phyloP scores from a whole-genome alignment of 2,797 vertebrate genomes.

The Pantherophis vulpinus region DNA sequence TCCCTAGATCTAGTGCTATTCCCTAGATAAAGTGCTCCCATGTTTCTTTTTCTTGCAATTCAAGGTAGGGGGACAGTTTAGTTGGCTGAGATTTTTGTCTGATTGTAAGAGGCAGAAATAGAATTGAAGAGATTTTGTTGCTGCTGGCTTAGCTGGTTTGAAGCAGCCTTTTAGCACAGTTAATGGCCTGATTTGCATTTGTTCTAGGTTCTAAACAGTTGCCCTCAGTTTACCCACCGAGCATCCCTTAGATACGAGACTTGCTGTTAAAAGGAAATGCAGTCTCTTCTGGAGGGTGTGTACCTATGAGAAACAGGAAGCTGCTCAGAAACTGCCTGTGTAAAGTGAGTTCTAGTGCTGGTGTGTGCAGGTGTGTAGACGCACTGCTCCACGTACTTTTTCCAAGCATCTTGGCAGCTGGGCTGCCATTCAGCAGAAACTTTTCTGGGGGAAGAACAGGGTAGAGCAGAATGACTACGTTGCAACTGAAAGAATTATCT shows the following conservation, averaged over 20 bases:
- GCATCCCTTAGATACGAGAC: conserved; percentile 64
- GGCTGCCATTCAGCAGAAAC: conserved; percentile 25
- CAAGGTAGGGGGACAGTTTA: conserved; percentile 25
- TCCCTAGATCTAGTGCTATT: too few species aligned
- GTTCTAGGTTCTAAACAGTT: conserved; percentile 18
- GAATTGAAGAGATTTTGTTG: neutral
- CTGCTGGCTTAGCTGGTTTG: neutral
- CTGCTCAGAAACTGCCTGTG: conserved; percentile 50
- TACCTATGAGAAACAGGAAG: conserved; percentile 75
- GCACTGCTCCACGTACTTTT: conserved; percentile 38
- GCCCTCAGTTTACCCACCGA: conserved; percentile 20
- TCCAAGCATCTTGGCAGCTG: conserved; percentile 59
- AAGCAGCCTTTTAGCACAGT: neutral
- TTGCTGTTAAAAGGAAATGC: conserved; percentile 64
- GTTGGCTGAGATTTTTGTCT: conserved; percentile 10
- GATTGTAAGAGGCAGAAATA: neutral
- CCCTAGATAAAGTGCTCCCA: conserved; percentile 21
- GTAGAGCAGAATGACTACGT: conserved; percentile 79
- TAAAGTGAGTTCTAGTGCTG: conserved; percentile 48
- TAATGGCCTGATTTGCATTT: neutral
- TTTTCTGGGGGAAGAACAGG: conserved; percentile 31
- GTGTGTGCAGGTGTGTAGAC: conserved; percentile 72
- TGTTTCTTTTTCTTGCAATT: conserved; percentile 43
- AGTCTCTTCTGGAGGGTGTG: conserved; percentile 72
- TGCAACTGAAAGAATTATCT: conserved; percentile 90